Evolutionary conservation across 2,113 vertebrate species (phyloP), one percentile per base, ranked within the genome.

Genomic region (Struthidea cinerea): DNA sequence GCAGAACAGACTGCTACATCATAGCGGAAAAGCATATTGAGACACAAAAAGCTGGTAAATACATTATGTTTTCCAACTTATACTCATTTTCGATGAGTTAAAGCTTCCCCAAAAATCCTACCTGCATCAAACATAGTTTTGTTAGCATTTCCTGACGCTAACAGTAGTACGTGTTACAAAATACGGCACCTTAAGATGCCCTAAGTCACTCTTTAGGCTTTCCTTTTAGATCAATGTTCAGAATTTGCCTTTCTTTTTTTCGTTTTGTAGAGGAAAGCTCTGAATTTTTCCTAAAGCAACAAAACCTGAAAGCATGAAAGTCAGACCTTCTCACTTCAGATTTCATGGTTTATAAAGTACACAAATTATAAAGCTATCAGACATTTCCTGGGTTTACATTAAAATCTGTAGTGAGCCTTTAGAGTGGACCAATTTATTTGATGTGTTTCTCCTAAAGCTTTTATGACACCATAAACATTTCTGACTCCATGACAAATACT

Each of bases 391-490:
- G 27, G n/a, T 78, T 94, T 82, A 82, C 84, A 75, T 63, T 89
- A 94, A 89, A 88, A 93, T 41, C 53, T 50, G 71, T 24, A 84
- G 87, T 17, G 50, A 92, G 46, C n/a, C 46, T 83, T 91, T 26
- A 90, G 63, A 90, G 64, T 49, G 79, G 85, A 96, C 69, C 80
- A 35, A 83, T 95, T 93, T 89, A 87, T 94, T 88, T 91, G 76
- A 95, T 95, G 65, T 39, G 47, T 76, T 94, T 91, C 90, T 87
- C 75, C 85, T 95, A 82, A 87, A 92, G 70, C 79, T 77, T 93
- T 96, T 86, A 96, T n/a, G 71, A 91, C 78, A 91, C 80, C 64
- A 90, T 94, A 95, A 96, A 94, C 84, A 79, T 90, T 91, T 96
- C 94, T 90, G 84, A 87, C 52, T 91, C 88, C 52, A 19, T 57